Evolutionary conservation across 2,888 invertebrate species (phyloP).

Genomic region (Drosophila macrospina): DNA sequence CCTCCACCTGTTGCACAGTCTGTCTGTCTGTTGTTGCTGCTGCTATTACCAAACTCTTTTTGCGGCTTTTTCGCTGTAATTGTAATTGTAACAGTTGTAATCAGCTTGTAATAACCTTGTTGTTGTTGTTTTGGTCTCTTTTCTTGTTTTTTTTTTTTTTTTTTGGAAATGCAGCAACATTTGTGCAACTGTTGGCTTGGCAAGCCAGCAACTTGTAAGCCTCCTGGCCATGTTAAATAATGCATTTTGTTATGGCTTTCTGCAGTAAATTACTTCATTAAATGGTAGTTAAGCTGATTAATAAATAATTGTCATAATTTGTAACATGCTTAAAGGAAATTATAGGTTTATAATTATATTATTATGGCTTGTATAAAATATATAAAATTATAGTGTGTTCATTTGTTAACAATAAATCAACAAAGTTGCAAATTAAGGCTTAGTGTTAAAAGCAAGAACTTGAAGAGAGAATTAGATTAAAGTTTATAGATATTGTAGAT

Average conservation of each 20-base stretch:
- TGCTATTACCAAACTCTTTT: conserved; percentile 41
- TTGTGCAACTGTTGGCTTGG: conserved; percentile 7
- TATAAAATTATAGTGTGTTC: no score
- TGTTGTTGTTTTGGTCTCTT: no score
- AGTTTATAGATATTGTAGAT: no score
- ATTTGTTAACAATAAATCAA: not conserved
- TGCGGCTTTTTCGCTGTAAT: conserved; percentile 34
- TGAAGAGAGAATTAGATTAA: no score
- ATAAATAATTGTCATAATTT: not conserved
- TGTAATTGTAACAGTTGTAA: conserved; percentile 38
- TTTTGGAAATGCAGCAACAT: conserved; percentile 9
- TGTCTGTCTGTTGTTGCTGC: not conserved
- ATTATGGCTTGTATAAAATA: no score
- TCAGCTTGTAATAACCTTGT: not conserved
- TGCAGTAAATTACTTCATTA: not conserved
- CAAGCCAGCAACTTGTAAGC: not conserved
- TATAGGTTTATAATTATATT: no score
- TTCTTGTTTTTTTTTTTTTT: conserved; percentile 12
- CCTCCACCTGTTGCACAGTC: conserved; percentile 49
- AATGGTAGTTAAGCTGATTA: conserved; percentile 2
- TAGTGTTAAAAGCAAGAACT: no score
- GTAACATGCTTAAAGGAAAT: not conserved
- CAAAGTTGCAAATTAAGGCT: no score
- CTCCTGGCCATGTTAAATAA: conserved; percentile 13
- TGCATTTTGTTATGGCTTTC: conserved; percentile 13